These are phyloP conservation scores for Otis tarda DNA, from an alignment of 2,113 vertebrate genomes.

Conservation along the genomic window DNA sequence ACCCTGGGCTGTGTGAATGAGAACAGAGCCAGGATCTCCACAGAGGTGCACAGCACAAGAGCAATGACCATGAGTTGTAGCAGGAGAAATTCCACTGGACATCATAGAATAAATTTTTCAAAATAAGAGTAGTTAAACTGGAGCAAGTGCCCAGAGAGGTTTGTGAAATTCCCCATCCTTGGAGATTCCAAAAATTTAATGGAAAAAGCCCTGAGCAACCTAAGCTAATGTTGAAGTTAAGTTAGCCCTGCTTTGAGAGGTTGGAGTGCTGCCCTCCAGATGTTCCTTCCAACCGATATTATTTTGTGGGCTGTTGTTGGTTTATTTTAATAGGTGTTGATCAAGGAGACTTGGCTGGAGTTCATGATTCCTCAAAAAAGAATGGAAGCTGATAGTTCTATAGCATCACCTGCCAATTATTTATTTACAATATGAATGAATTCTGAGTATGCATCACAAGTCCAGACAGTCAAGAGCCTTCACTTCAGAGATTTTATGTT, in stretches of 20 bases:
- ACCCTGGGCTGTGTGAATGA: fast-evolving
- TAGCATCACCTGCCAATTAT: background rate
- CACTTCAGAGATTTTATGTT: background rate
- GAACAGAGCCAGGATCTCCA: background rate
- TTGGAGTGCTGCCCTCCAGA: background rate
- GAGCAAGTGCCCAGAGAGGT: background rate
- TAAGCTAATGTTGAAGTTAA: background rate
- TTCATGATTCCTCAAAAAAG: constrained; percentile 3
- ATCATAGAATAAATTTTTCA: background rate
- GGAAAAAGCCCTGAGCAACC: background rate
- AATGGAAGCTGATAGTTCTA: background rate
- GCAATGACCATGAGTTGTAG: background rate
- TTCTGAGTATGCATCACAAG: background rate
- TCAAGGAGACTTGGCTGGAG: background rate
- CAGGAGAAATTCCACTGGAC: background rate
- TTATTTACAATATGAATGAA: background rate
- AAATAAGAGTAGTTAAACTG: background rate
- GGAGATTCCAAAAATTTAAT: background rate
- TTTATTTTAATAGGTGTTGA: background rate
- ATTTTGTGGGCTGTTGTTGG: background rate
- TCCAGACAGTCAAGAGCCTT: background rate
- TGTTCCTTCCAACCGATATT: background rate
- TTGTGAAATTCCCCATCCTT: background rate
- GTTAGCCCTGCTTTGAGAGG: background rate
- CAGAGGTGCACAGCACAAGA: background rate